Percentiles rank a stretch among this genome's conserved stretches.
Conservation (phyloP, 2,113 vertebrate genomes). For the Solea solea region DNA sequence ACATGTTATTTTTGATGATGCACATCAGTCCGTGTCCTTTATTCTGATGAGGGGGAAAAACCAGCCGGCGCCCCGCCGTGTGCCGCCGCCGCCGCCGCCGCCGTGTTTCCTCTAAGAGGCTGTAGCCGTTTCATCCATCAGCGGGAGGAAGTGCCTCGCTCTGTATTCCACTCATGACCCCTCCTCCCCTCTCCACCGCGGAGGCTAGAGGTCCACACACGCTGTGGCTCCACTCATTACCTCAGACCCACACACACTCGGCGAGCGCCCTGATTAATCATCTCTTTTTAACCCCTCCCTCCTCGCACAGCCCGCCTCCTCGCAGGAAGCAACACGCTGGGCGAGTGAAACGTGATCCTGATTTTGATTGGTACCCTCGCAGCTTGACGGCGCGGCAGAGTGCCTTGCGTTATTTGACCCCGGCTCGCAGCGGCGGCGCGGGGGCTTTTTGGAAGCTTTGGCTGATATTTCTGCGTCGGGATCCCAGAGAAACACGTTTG, state of each 20-base stretch:
- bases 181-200: slow-evolving; percentile 53
- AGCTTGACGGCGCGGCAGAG: background rate
- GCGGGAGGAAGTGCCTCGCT: slow-evolving; percentile 47
- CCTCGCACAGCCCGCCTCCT: background rate
- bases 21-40: slow-evolving; percentile 17
- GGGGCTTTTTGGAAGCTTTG: background rate
- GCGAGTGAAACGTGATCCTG: slow-evolving; percentile 57
- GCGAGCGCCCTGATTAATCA: slow-evolving; percentile 52
- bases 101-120: slow-evolving; percentile 13
- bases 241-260: slow-evolving; percentile 4
- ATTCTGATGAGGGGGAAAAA: slow-evolving; percentile 29
- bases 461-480: background rate
- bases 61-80: slow-evolving; percentile 27
- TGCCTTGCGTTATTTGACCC: slow-evolving; percentile 27
- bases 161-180: slow-evolving; percentile 63
- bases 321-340: slow-evolving; percentile 15
- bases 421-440: background rate
- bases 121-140: slow-evolving; percentile 57
- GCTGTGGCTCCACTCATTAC: slow-evolving; percentile 69
- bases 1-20: background rate
- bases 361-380: slow-evolving; percentile 48
- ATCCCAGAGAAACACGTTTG: slow-evolving; percentile 4
- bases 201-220: slow-evolving; percentile 72
- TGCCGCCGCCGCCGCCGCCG: slow-evolving; percentile 11
- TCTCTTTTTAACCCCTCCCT: slow-evolving; percentile 54